Percentiles rank a stretch among this genome's conserved stretches.
phyloP scores from a whole-genome alignment of 2,797 vertebrate species.

The Artibeus lituratus region DNA sequence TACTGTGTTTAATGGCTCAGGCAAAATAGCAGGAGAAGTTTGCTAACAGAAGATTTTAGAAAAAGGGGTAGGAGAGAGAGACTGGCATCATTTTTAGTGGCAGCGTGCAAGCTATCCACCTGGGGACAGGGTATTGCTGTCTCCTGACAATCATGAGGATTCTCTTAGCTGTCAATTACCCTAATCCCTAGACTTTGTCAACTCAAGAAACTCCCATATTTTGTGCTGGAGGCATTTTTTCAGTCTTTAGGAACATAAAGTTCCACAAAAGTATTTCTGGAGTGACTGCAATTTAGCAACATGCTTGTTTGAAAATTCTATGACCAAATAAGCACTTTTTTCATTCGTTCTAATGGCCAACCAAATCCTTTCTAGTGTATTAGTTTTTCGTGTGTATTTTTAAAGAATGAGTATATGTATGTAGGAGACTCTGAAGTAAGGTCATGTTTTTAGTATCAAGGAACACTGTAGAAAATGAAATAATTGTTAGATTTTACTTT shows the following conservation, averaged over 20 bases:
- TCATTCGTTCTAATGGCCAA: not conserved
- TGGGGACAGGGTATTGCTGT: not conserved
- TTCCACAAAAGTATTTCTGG: not conserved
- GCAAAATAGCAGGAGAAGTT: not conserved
- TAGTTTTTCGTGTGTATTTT: not conserved
- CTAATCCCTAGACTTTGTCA: not conserved
- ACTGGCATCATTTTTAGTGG: not conserved
- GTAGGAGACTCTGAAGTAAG: not conserved
- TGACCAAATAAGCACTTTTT: not conserved
- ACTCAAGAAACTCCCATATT: not conserved
- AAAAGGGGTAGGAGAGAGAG: not conserved
- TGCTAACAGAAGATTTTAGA: conserved; percentile 18
- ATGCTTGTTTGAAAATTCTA: not conserved
- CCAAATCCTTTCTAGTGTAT: not conserved
- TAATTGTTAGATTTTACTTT: not conserved
- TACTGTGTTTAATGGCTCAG: not conserved
- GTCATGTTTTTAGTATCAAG: not conserved
- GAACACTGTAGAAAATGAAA: not conserved
- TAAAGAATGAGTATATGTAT: not conserved
- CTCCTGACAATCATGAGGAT: conserved; percentile 5
- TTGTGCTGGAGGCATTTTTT: not conserved
- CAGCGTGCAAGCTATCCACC: not conserved
- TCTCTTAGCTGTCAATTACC: conserved; percentile 21
- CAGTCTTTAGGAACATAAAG: not conserved
- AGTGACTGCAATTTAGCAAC: not conserved